These are phyloP conservation scores for Chloromyia formosa DNA, from an alignment of 2,888 invertebrate genomes.

Conservation along the genomic window DNA sequence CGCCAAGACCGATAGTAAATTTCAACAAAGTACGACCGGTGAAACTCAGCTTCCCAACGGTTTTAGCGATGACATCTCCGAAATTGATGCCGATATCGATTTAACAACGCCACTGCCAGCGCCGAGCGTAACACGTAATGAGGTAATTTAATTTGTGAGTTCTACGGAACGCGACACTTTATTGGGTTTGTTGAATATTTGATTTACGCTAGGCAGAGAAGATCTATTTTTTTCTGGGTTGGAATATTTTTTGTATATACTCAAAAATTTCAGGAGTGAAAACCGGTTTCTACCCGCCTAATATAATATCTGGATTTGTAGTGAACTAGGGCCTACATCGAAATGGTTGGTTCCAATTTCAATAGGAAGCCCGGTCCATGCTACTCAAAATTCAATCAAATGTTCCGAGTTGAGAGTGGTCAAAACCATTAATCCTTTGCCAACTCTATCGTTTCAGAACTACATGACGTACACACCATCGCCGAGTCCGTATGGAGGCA, in stretches of 20 bases:
- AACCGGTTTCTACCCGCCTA: no score
- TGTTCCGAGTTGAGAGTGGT: slow-evolving; percentile 42
- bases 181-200: no score
- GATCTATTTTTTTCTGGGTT: no score
- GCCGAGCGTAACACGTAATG: slow-evolving; percentile 62
- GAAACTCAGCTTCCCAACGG: slow-evolving; percentile 82
- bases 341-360: no score
- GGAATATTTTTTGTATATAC: no score
- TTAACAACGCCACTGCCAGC: slow-evolving; percentile 71
- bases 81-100: slow-evolving; percentile 79
- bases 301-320: no score
- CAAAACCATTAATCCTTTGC: slow-evolving; percentile 20
- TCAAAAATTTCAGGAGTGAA: no score
- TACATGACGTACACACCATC: slow-evolving; percentile 62
- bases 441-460: slow-evolving; percentile 51
- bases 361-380: neutral
- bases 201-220: no score
- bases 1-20: slow-evolving; percentile 67
- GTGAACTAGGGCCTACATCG: no score
- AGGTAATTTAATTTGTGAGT: slow-evolving; percentile 55
- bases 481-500: slow-evolving; percentile 59
- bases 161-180: no score
- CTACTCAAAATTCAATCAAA: slow-evolving; percentile 31
- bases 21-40: slow-evolving; percentile 73
- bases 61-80: slow-evolving; percentile 84